Evolutionary conservation across 2,888 invertebrate genomes (phyloP).

Genomic region (Belgica antarctica): DNA sequence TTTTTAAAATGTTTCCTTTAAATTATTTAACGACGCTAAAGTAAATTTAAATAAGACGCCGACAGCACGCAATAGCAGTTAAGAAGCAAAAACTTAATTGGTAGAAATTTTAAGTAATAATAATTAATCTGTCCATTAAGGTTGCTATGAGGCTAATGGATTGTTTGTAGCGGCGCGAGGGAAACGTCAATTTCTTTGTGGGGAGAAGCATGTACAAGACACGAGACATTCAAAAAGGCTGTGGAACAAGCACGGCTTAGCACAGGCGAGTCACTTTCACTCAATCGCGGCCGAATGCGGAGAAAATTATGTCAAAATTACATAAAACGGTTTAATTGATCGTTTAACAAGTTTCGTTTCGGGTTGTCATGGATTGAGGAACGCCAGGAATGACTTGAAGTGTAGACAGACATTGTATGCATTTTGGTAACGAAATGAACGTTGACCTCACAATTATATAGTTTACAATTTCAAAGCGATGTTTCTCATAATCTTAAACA

Average conservation of each 20-base stretch:
- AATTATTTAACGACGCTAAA: no score
- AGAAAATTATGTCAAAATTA: constrained; percentile 20
- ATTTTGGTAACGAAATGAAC: no score
- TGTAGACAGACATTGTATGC: no score
- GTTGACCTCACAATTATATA: no score
- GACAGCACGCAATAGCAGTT: constrained; percentile 40
- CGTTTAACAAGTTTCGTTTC: constrained; percentile 3
- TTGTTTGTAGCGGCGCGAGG: constrained; percentile 36
- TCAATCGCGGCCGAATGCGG: not conserved
- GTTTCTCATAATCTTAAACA: no score
- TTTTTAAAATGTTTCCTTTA: no score
- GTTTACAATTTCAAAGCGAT: no score
- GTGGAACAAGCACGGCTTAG: not conserved
- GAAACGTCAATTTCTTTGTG: constrained; percentile 22
- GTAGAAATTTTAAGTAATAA: constrained; percentile 38
- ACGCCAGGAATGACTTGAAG: no score
- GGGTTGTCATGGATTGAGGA: not conserved
- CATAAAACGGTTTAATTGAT: constrained; percentile 12
- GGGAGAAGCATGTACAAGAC: not conserved
- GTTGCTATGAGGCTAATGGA: no score
- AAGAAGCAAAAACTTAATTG: constrained; percentile 38
- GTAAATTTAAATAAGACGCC: constrained; percentile 24
- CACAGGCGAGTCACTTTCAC: constrained; percentile 9
- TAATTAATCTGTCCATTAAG: constrained; percentile 43
- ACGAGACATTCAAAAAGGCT: not conserved